Evolutionary conservation across 1,140 invertebrate genomes (phyloP).

Genomic region (Idris sp.): DNA sequence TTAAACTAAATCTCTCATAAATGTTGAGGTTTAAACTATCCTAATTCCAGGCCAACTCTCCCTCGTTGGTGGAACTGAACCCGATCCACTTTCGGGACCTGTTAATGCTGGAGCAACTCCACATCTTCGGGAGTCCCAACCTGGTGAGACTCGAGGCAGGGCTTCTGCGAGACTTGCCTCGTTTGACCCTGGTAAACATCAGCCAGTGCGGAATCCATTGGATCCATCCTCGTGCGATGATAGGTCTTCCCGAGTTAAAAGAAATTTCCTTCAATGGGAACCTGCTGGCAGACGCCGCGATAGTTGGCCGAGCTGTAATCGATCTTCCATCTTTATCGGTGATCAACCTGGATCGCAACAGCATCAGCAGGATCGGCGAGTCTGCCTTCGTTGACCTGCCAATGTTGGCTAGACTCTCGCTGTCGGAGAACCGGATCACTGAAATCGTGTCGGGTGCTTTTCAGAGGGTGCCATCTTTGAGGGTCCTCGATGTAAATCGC

Average conservation of each 20-base stretch:
- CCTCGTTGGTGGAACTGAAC: constrained; percentile 83
- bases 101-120: constrained; percentile 85
- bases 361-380: constrained; percentile 84
- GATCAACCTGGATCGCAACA: constrained; percentile 84
- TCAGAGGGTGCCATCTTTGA: constrained; percentile 85
- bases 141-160: constrained; percentile 84
- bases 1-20: no score
- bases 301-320: constrained; percentile 86
- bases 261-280: constrained; percentile 86
- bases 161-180: constrained; percentile 85
- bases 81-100: constrained; percentile 85
- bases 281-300: constrained; percentile 85
- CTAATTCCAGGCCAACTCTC: constrained; percentile 83
- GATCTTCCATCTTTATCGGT: constrained; percentile 85
- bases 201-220: constrained; percentile 87
- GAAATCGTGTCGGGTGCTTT: constrained; percentile 88
- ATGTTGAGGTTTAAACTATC: no score
- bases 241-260: constrained; percentile 83
- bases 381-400: constrained; percentile 89
- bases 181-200: constrained; percentile 86
- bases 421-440: constrained; percentile 86
- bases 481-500: constrained; percentile 86
- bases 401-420: constrained; percentile 82
- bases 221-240: constrained; percentile 87
- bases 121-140: constrained; percentile 84